Conservation (phyloP, 1,140 invertebrate species). For the Platyscapa corneri region DNA sequence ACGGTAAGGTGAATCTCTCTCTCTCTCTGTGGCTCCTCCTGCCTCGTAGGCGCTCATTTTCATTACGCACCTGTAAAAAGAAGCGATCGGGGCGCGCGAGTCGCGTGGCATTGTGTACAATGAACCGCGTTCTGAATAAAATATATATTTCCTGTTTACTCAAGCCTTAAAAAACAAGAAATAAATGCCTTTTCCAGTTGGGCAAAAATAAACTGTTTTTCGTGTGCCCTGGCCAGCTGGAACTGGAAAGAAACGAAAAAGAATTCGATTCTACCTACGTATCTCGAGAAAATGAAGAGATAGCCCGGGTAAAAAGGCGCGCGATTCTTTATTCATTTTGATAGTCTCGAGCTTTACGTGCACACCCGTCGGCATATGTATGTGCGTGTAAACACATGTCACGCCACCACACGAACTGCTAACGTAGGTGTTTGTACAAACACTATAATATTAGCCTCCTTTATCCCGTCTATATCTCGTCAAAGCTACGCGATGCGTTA, state of each 20-base stretch:
- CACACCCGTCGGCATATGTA: too few species aligned
- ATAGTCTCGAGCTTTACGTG: neutral
- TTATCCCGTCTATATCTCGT: neutral
- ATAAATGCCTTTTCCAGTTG: neutral
- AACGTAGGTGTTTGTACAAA: neutral
- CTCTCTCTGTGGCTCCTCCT: neutral
- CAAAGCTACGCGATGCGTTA: neutral
- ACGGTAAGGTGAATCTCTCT: constrained; percentile 67
- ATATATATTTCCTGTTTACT: constrained; percentile 11
- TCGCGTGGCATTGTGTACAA: constrained; percentile 38
- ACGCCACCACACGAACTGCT: neutral
- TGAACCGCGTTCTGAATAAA: constrained; percentile 19
- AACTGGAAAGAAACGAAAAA: neutral
- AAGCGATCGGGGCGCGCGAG: constrained; percentile 11
- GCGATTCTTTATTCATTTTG: neutral
- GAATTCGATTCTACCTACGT: neutral
- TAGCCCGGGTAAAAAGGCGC: neutral
- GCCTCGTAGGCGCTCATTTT: neutral
- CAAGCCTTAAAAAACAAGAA: constrained; percentile 3
- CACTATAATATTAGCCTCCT: neutral
- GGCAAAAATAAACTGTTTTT: constrained; percentile 4
- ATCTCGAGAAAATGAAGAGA: neutral
- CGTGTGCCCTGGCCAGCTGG: neutral
- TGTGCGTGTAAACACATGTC: neutral
- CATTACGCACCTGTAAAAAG: constrained; percentile 33